phyloP scores from a whole-genome alignment of 2,113 vertebrate species.

The Calidris pygmaea region DNA sequence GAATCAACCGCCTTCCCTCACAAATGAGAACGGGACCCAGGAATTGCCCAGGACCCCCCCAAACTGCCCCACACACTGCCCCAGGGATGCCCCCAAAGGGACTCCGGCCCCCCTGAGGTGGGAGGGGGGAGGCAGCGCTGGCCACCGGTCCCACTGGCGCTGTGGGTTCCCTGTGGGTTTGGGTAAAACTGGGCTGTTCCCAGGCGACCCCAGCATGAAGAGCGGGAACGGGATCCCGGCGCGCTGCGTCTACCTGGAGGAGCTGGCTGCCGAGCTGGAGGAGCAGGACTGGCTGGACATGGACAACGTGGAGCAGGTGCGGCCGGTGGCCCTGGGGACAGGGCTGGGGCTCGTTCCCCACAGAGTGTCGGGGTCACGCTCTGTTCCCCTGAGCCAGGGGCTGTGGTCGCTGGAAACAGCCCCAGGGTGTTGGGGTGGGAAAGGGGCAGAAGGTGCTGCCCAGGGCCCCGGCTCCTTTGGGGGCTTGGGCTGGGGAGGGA shows the following conservation, averaged over 20 bases:
- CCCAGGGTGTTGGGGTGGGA: accelerated
- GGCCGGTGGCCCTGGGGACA: accelerated
- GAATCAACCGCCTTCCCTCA: too few relatives aligned
- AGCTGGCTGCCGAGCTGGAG: slow-evolving; percentile 91
- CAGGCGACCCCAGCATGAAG: slow-evolving; percentile 93
- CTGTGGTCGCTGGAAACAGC: accelerated
- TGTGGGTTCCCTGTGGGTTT: accelerated
- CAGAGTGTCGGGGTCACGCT: accelerated
- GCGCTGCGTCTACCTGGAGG: slow-evolving; percentile 93
- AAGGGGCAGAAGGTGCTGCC: too few relatives aligned
- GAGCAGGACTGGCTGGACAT: slow-evolving; percentile 99
- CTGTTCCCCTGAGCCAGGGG: accelerated
- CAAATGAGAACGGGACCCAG: neutral
- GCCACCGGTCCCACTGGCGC: accelerated
- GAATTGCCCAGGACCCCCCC: neutral
- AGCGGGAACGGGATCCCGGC: slow-evolving; percentile 93
- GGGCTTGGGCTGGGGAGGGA: neutral
- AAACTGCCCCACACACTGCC: neutral
- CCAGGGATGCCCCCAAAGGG: neutral
- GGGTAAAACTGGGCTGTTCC: neutral
- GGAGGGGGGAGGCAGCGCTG: neutral
- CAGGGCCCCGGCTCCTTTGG: accelerated
- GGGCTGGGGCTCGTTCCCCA: accelerated
- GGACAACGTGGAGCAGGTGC: slow-evolving; percentile 94
- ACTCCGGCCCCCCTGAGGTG: neutral